phyloP scores from a whole-genome alignment of 2,113 vertebrate species.

The Syrrhaptes paradoxus region DNA sequence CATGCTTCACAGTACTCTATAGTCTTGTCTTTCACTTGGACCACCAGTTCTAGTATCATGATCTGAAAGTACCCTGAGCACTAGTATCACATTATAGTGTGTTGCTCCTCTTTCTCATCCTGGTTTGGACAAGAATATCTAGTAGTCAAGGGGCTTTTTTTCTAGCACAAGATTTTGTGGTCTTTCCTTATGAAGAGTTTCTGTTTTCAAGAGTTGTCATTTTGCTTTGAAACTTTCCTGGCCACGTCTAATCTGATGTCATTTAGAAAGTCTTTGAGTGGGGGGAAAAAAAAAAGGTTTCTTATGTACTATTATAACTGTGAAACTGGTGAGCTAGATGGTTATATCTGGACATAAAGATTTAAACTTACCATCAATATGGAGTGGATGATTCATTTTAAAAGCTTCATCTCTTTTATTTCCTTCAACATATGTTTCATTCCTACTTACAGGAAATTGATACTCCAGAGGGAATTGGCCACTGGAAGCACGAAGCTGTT shows the following conservation, averaged over 20 bases:
- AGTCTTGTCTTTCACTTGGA: neutral
- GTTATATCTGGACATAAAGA: neutral
- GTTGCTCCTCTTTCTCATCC: neutral
- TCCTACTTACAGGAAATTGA: neutral
- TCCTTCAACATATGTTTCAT: neutral
- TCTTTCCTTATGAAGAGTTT: neutral
- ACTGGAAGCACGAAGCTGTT: neutral
- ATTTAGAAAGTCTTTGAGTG: neutral
- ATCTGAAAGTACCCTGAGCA: neutral
- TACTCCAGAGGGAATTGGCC: neutral
- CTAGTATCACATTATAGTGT: neutral
- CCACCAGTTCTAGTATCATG: neutral
- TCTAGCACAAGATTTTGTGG: neutral
- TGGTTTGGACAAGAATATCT: neutral
- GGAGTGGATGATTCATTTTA: neutral
- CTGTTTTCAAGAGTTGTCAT: neutral
- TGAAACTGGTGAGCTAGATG: neutral
- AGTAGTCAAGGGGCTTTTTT: fast-evolving
- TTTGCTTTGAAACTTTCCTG: neutral
- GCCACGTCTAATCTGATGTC: fast-evolving
- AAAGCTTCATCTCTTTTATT: neutral
- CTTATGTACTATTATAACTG: neutral
- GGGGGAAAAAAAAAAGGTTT: neutral
- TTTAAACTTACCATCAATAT: neutral
- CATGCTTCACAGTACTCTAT: neutral